Conservation (phyloP, 2,113 vertebrate species). For the Oryzias curvinotus region DNA sequence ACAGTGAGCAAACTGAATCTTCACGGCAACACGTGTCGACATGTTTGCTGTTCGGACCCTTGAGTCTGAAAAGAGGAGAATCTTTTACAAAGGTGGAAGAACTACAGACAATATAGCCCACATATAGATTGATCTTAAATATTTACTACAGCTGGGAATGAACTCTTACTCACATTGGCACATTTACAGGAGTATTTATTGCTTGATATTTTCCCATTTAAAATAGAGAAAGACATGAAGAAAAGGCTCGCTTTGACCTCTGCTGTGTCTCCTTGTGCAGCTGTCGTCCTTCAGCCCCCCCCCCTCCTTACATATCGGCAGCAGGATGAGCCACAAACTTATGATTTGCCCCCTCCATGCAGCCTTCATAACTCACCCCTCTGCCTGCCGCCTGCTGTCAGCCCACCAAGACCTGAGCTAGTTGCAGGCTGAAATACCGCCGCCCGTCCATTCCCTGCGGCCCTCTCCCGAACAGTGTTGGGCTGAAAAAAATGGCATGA, state of each 20-base stretch:
- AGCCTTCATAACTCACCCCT: constrained; percentile 53
- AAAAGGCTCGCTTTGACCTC: constrained; percentile 22
- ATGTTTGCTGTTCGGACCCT: too few relatives aligned
- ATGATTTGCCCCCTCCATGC: constrained; percentile 48
- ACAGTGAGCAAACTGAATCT: too few relatives aligned
- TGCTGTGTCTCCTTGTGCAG: constrained; percentile 17
- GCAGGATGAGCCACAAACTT: constrained; percentile 37
- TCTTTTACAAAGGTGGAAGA: too few relatives aligned
- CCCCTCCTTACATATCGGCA: constrained; percentile 13
- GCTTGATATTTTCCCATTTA: constrained; percentile 7
- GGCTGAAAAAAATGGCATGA: constrained; percentile 50
- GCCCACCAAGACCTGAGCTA: neutral
- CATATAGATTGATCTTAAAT: too few relatives aligned
- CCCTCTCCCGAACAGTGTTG: constrained; percentile 53
- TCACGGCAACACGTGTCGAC: too few relatives aligned
- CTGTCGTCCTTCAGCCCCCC: constrained; percentile 14
- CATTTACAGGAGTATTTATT: too few relatives aligned
- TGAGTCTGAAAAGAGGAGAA: too few relatives aligned
- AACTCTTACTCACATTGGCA: too few relatives aligned
- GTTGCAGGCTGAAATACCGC: constrained; percentile 42
- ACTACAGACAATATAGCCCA: too few relatives aligned
- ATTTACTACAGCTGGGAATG: too few relatives aligned
- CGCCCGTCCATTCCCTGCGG: constrained; percentile 34
- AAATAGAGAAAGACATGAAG: neutral
- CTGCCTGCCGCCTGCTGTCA: constrained; percentile 45